phyloP scores from a whole-genome alignment of 1,140 invertebrate genomes.

The Penaeus chinensis region DNA sequence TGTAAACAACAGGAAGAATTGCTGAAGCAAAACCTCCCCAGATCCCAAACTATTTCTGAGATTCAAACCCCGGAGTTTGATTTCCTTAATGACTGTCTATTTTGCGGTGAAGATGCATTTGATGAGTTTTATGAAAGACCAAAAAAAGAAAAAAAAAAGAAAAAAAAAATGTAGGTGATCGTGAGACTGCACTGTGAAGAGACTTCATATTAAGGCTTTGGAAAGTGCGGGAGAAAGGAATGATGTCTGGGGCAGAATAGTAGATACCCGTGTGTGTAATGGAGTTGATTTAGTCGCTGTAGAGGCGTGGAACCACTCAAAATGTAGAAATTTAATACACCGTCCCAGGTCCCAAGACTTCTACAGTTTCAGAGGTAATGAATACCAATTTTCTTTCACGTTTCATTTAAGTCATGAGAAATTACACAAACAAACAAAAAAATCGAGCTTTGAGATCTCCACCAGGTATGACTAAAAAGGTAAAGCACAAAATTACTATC shows the following conservation, averaged over 20 bases:
- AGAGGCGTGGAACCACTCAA: neutral
- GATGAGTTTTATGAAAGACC: too few relatives aligned
- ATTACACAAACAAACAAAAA: neutral
- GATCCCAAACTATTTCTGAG: neutral
- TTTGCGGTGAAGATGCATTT: neutral
- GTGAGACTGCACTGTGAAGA: neutral
- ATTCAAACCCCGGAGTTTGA: neutral
- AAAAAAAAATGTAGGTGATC: too few relatives aligned
- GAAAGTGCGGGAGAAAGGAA: neutral
- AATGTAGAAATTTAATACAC: neutral
- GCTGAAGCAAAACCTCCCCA: neutral
- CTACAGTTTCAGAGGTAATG: neutral
- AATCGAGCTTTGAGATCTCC: too few relatives aligned
- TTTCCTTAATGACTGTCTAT: constrained; percentile 2
- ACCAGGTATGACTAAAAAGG: too few relatives aligned
- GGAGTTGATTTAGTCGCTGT: neutral
- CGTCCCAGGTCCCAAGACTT: neutral
- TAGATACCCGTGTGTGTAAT: neutral
- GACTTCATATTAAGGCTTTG: neutral
- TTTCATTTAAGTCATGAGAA: too few relatives aligned
- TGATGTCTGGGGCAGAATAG: neutral
- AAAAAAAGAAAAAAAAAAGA: too few relatives aligned
- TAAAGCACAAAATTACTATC: too few relatives aligned
- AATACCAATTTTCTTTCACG: too few relatives aligned
- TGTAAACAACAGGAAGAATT: too few relatives aligned